Evolutionary conservation across 2,797 vertebrate genomes (phyloP).

Genomic region (Cheirogaleus major): DNA sequence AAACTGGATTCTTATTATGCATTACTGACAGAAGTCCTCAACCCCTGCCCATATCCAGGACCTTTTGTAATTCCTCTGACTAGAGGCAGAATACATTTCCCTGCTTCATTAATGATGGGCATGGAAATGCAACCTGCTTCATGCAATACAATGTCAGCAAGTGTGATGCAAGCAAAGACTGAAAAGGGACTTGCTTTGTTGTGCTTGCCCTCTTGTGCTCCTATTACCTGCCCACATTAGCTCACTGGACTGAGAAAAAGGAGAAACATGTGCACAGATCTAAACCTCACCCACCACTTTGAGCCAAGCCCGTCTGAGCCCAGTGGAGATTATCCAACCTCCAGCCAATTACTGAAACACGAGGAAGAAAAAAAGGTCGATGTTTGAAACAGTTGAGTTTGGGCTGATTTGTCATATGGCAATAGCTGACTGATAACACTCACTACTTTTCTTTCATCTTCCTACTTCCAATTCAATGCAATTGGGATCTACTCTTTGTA

Average conservation of each 20-base stretch:
- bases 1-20: not conserved
- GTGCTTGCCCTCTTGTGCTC: not conserved
- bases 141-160: not conserved
- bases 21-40: not conserved
- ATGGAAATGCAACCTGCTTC: not conserved
- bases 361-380: not conserved
- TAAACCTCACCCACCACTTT: not conserved
- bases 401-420: not conserved
- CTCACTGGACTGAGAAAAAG: not conserved
- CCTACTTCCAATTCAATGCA: not conserved
- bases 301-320: not conserved
- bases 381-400: not conserved
- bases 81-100: not conserved
- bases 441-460: constrained; percentile 1
- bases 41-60: not conserved
- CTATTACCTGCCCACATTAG: not conserved
- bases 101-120: not conserved
- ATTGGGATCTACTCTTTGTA: not conserved
- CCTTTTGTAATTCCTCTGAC: not conserved
- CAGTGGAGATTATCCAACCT: not conserved
- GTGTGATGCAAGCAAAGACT: not conserved
- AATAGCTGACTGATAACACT: not conserved
- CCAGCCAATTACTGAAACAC: not conserved
- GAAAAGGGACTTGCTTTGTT: not conserved
- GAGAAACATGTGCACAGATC: not conserved